Evolutionary conservation across 2,888 invertebrate species (phyloP).

Genomic region (Phragmatobia fuliginosa): DNA sequence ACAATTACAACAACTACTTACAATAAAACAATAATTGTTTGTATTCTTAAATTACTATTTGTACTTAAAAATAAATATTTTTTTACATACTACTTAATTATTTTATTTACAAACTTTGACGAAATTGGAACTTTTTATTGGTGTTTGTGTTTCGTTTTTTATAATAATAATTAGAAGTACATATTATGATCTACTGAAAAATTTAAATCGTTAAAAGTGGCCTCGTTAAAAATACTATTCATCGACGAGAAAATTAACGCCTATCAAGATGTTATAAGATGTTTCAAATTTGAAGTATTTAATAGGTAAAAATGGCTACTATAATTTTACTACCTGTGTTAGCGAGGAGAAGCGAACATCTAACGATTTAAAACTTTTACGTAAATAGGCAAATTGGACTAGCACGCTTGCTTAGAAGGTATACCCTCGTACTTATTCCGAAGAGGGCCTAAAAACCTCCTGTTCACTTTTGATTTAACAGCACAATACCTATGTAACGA

Average conservation of each 20-base stretch:
- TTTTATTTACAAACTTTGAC: conserved; percentile 35
- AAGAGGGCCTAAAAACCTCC: not conserved
- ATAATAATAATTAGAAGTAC: not conserved
- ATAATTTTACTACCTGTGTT: not conserved
- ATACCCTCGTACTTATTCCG: not conserved
- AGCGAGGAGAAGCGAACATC: not conserved
- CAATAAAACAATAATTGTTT: conserved; percentile 23
- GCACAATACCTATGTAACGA: not conserved
- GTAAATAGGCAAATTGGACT: not conserved
- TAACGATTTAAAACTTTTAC: not conserved
- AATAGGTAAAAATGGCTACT: not conserved
- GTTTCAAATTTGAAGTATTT: too few species aligned
- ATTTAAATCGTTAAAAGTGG: not conserved
- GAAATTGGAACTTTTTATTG: conserved; percentile 19
- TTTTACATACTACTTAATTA: conserved; percentile 16
- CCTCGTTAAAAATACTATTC: not conserved
- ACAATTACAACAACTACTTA: conserved; percentile 32
- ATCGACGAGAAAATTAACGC: not conserved
- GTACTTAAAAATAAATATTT: conserved; percentile 36
- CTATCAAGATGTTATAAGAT: too few species aligned
- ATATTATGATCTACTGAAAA: not conserved
- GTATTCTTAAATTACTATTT: conserved; percentile 29
- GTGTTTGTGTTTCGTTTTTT: conserved; percentile 14
- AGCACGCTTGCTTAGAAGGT: not conserved
- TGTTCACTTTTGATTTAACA: not conserved